Evolutionary conservation across 2,113 vertebrate genomes (phyloP).

Genomic region (Tragelaphus buxtoni): DNA sequence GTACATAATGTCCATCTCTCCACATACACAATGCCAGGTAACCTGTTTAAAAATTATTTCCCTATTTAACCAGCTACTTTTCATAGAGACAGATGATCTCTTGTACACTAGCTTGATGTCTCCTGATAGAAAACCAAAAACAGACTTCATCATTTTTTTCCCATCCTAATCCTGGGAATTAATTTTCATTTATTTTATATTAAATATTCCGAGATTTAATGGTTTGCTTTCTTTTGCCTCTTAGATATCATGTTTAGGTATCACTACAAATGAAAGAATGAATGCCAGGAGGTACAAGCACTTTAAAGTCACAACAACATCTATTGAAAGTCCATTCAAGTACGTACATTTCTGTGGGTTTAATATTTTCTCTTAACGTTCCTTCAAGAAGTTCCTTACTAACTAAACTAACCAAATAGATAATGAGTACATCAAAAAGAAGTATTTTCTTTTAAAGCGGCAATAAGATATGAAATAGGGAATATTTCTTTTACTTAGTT

Average conservation of each 20-base stretch:
- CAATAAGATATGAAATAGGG: not conserved
- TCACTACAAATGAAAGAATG: constrained; percentile 99
- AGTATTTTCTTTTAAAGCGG: not conserved
- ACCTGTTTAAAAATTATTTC: not conserved
- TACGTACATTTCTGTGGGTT: constrained; percentile 76
- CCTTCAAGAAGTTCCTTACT: not conserved
- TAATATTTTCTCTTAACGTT: not conserved
- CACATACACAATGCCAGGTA: not conserved
- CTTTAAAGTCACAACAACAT: constrained; percentile 99
- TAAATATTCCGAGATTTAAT: constrained; percentile 39
- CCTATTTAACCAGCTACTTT: not conserved
- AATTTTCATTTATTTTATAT: constrained; percentile 2
- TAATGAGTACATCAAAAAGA: not conserved
- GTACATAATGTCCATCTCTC: not conserved
- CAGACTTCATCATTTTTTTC: not conserved
- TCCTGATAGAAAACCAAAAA: not conserved
- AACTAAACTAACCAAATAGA: not conserved
- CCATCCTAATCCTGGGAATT: not conserved
- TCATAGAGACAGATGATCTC: not conserved
- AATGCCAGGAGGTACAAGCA: constrained; percentile 99
- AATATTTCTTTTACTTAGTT: constrained; percentile 24
- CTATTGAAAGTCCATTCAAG: constrained; percentile 99
- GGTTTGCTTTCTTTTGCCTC: constrained; percentile 37
- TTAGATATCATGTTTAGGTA: constrained; percentile 96
- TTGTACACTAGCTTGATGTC: not conserved